Percentiles rank a stretch among this genome's conserved stretches.
Evolutionary conservation across 2,888 invertebrate genomes (phyloP).

Genomic region (Acanthopleura granulata): DNA sequence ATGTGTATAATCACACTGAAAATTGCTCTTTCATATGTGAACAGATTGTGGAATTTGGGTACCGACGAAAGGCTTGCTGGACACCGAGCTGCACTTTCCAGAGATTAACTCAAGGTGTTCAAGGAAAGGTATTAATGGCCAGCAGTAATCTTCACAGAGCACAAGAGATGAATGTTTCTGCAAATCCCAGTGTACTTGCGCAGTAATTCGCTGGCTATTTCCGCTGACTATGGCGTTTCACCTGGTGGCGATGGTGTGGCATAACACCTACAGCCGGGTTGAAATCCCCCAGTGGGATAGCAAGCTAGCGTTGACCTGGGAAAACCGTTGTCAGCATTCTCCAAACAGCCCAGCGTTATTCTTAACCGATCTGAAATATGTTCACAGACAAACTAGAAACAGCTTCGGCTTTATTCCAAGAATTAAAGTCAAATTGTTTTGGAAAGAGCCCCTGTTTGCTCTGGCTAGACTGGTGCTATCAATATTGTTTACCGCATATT

Average conservation of each 20-base stretch:
- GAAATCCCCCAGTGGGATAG: not conserved
- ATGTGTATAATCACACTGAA: no score
- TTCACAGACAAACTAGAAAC: not conserved
- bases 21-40: no score
- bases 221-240: not conserved
- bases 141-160: no score
- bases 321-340: conserved; percentile 5
- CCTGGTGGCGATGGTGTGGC: not conserved
- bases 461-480: not conserved
- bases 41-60: no score
- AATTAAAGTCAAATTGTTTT: conserved; percentile 12
- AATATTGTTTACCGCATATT: conserved; percentile 5
- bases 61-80: no score
- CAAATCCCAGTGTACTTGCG: not conserved
- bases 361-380: not conserved
- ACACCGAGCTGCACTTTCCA: no score
- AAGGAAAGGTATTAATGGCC: no score
- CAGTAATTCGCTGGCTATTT: conserved; percentile 10
- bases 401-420: conserved; percentile 2
- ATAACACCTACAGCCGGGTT: not conserved
- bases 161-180: no score
- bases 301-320: not conserved
- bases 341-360: not conserved
- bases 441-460: not conserved
- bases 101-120: no score